Evolutionary conservation across 2,113 vertebrate genomes (phyloP), one percentile per base, ranked within the genome.

Genomic region (Prunella fulvescens): DNA sequence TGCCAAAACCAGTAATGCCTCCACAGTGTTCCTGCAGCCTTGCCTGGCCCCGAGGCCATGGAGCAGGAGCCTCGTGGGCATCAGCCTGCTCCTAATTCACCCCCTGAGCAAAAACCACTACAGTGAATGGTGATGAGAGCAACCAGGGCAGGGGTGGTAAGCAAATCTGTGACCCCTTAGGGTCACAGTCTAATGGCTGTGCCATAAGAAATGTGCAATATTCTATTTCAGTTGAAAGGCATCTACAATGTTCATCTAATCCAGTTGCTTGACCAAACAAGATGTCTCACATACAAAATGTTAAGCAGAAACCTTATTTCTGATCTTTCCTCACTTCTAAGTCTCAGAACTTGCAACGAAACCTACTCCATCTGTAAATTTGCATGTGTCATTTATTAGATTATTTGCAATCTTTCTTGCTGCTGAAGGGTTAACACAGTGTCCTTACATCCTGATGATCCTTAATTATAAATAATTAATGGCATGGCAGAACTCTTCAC

Each of bases 21-120:
- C 14, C 2, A 2, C 10, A 25, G 19, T 12, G 23, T 28, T 50
- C 23, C 51, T n/a, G 37, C 31, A 78, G 60, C 50, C 53, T 20
- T 84, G 78, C 37, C 35, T 60, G 57, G 33, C 17, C 26, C 47
- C 0, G 0, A 54, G 25, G 53, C 31, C 57, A 24, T 3, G 1
- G 2, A 37, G 40, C 37, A 73, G n/a, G 11, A 44, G 19, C 10
- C 16, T 29, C 1, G 0, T 1, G 8, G 7, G 24, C 51, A 73
- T 40, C 22, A 82, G 9, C 58, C 45, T 78, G 31, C 12, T 50
- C 22, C 26, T 7, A 5, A 54, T 58, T 51, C 47, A 45, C 26
- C 5, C n/a, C 50, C 22, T 50, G 12, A 64, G 56, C 57, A 57
- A 19, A 44, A 48, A 4, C 22, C 6, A 6, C 31, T 40, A 13